Conservation (phyloP, 2,113 vertebrate genomes). For the Anhinga anhinga region DNA sequence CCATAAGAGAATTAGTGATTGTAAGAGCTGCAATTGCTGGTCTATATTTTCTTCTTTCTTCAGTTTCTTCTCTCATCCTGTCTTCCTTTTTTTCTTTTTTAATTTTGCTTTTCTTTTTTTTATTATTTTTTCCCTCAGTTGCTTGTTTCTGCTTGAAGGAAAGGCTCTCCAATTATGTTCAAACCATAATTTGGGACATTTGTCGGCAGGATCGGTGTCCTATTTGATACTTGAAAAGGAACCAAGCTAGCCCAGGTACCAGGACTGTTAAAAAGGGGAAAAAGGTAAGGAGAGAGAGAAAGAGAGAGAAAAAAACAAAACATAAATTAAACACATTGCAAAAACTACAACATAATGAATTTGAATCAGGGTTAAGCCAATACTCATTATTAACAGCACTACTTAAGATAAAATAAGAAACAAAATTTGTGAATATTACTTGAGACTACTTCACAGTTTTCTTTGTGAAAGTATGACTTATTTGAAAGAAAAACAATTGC, state of each 20-base stretch:
- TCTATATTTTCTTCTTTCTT: constrained; percentile 79
- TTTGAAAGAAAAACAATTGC: not conserved
- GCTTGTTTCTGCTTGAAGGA: constrained; percentile 97
- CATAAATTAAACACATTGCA: constrained; percentile 44
- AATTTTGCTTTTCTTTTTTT: constrained; percentile 47
- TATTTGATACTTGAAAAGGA: constrained; percentile 99
- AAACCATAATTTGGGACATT: constrained; percentile 99
- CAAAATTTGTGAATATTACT: not conserved
- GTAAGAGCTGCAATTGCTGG: constrained; percentile 85
- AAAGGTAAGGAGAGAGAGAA: not conserved
- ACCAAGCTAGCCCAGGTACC: constrained; percentile 99
- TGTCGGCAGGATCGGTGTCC: constrained; percentile 97
- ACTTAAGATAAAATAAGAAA: not conserved
- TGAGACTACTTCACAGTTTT: not conserved
- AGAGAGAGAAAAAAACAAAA: constrained; percentile 12
- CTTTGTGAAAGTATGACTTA: not conserved
- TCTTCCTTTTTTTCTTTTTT: constrained; percentile 53
- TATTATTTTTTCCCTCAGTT: constrained; percentile 82
- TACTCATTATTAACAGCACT: not conserved
- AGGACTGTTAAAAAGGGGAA: constrained; percentile 84
- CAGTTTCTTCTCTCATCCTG: constrained; percentile 66
- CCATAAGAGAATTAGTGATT: constrained; percentile 79
- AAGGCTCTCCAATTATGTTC: constrained; percentile 99
- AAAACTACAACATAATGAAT: not conserved
- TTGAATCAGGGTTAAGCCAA: not conserved